phyloP scores from a whole-genome alignment of 2,888 invertebrate species.

The Nephrotoma flavescens region DNA sequence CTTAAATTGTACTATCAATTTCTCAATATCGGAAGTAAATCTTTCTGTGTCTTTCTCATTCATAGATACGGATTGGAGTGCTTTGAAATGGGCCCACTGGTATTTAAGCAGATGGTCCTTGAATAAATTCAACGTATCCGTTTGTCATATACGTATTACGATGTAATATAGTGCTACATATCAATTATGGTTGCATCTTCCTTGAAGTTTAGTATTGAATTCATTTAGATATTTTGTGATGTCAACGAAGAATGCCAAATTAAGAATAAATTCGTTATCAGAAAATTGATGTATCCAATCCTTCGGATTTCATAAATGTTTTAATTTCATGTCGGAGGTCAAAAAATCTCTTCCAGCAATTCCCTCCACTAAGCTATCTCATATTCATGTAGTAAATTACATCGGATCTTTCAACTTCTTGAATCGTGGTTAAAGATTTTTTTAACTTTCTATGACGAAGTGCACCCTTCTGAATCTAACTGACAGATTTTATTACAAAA shows the following conservation, averaged over 20 bases:
- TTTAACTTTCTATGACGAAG: no score
- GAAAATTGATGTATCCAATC: neutral
- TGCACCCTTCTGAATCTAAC: neutral
- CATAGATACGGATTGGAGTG: neutral
- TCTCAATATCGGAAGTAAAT: neutral
- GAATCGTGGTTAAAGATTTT: no score
- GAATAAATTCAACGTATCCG: no score
- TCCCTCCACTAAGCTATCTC: neutral
- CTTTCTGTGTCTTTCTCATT: neutral
- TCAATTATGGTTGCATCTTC: no score
- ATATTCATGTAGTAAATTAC: neutral
- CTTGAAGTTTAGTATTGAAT: slow-evolving; percentile 2
- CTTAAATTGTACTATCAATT: neutral
- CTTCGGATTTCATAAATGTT: slow-evolving; percentile 1
- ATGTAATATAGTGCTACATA: no score
- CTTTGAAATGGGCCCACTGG: neutral
- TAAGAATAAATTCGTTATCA: no score
- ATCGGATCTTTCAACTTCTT: neutral
- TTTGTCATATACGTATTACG: no score
- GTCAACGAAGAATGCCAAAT: neutral
- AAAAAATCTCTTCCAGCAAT: neutral
- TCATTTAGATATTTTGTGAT: slow-evolving; percentile 1
- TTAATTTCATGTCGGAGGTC: slow-evolving; percentile 1
- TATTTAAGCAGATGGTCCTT: neutral
- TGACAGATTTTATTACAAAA: neutral